Percentiles rank a stretch among this genome's conserved stretches.
These are phyloP conservation scores for Axea sp. DNA, from an alignment of 2,888 invertebrate species.

Conservation along the genomic window DNA sequence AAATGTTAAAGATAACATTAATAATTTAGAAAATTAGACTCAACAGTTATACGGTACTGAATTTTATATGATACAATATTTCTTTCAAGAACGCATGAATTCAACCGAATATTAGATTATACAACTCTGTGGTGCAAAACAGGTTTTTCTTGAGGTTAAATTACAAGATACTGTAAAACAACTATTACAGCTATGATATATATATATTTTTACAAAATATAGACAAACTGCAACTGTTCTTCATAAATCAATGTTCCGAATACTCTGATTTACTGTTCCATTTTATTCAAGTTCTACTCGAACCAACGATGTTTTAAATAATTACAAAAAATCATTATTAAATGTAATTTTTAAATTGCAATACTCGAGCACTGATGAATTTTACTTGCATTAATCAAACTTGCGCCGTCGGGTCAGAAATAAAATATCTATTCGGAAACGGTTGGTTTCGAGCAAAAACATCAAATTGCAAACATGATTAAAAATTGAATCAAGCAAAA, in stretches of 20 bases:
- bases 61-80: constrained; percentile 24
- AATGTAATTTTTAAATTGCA: no score
- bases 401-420: no score
- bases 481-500: no score
- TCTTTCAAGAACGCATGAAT: constrained; percentile 10
- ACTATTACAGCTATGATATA: constrained; percentile 7
- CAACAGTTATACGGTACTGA: constrained; percentile 36
- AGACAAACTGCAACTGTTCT: no score
- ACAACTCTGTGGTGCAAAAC: constrained; percentile 10
- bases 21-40: no score
- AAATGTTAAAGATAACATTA: no score
- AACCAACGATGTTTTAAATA: not conserved
- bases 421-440: no score
- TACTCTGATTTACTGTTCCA: constrained; percentile 7
- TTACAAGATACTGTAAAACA: constrained; percentile 22
- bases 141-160: constrained; percentile 30
- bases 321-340: not conserved
- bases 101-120: constrained; percentile 33
- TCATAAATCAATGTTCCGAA: constrained; percentile 3
- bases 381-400: no score
- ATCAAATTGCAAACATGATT: no score
- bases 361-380: no score
- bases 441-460: no score
- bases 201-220: not conserved
- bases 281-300: no score